A percentile compares a stretch with the other conserved stretches of the same genome.
Evolutionary conservation across 2,888 invertebrate genomes (phyloP).

Genomic region (Tipula vernalis): DNA sequence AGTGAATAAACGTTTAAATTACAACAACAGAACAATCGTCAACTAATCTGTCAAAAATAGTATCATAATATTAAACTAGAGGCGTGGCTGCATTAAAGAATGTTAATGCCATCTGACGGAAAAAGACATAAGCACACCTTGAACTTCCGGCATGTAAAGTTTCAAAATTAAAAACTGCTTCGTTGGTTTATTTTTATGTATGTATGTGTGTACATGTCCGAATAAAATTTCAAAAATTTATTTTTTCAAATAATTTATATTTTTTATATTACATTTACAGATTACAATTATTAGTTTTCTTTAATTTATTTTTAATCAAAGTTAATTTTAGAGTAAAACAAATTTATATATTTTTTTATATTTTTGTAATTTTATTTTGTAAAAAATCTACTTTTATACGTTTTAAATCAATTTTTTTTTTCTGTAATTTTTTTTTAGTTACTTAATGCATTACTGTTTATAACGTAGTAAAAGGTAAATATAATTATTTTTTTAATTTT

Average conservation of each 20-base stretch:
- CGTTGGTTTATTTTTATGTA: no score
- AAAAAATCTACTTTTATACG: conserved; percentile 4
- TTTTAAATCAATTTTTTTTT: neutral
- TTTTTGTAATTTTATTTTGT: neutral
- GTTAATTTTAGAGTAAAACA: neutral
- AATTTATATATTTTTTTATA: neutral
- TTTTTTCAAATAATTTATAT: conserved; percentile 4
- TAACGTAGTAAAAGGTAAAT: neutral
- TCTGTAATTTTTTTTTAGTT: neutral
- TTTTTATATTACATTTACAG: neutral
- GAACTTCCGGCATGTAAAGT: no score
- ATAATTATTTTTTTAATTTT: neutral
- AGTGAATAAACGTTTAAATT: neutral
- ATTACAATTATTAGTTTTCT: neutral
- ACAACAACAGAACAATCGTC: neutral
- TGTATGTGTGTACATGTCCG: no score
- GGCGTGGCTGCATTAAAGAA: neutral
- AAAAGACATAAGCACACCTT: no score
- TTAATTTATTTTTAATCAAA: neutral
- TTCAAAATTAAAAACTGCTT: no score
- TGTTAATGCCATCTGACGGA: no score
- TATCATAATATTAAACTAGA: neutral
- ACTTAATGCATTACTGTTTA: neutral
- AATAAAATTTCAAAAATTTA: neutral
- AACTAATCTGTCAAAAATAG: neutral